Evolutionary conservation across 2,113 vertebrate genomes (phyloP).

Genomic region (Patagioenas fasciata): DNA sequence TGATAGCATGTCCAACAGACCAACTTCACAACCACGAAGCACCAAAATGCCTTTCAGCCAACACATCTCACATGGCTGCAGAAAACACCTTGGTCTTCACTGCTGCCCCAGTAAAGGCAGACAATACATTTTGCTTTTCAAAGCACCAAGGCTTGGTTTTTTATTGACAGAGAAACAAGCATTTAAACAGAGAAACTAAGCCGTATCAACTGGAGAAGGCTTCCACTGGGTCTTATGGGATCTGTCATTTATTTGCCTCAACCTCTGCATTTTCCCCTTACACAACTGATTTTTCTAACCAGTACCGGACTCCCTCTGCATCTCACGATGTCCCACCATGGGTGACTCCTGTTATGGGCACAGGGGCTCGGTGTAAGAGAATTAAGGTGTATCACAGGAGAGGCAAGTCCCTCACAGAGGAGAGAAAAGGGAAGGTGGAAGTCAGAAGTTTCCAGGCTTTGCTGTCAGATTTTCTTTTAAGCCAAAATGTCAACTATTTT

Average conservation of each 20-base stretch:
- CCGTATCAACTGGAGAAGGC: not conserved
- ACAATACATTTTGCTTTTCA: not conserved
- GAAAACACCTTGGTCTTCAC: not conserved
- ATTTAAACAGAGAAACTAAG: no score
- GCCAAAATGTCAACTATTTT: not conserved
- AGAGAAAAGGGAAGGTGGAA: not conserved
- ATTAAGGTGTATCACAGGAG: not conserved
- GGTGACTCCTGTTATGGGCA: not conserved
- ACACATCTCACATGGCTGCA: rapidly evolving
- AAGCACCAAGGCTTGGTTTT: not conserved
- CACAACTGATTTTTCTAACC: not conserved
- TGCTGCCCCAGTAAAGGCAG: not conserved
- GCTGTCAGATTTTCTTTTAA: not conserved
- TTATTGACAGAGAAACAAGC: not conserved
- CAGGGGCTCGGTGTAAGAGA: not conserved
- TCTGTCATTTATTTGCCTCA: not conserved
- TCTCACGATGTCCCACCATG: not conserved
- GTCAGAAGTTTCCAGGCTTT: not conserved
- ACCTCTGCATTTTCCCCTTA: not conserved
- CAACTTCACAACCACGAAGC: not conserved
- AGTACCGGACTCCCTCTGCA: not conserved
- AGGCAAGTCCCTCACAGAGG: not conserved
- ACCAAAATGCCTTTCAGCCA: not conserved
- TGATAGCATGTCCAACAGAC: not conserved
- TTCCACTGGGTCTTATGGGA: not conserved